Base-by-base conservation (phyloP, 1,140 invertebrate genomes). In the Agraylea sexmaculata region DNA sequence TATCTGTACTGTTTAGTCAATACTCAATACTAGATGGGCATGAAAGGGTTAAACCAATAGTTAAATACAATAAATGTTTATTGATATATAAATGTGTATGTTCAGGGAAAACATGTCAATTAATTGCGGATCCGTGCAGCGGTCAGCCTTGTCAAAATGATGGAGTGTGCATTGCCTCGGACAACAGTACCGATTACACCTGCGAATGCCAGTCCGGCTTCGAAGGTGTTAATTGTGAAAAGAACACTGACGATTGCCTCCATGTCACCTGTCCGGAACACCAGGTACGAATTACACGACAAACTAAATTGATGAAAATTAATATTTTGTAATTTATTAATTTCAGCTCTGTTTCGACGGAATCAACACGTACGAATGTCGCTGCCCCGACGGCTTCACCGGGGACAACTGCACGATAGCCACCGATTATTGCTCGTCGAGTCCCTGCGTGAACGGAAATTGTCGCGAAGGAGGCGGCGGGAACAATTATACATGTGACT, bases 81-180 rank as follows among this genome's bases (percentile, higher is more conserved):
- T n/a, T n/a, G n/a, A n/a, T n/a, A n/a, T n/a, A n/a, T n/a, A n/a
- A n/a, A n/a, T n/a, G n/a, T n/a, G n/a, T n/a, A n/a, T n/a, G n/a
- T 45, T 12, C 13, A 45, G 43, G 39, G 12, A 49, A 46, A 39
- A 25, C 30, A 16, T 49, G 47, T 29, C 43, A 49, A 21, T 43
- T 35, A 13, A 37, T 36, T 25, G 43, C 42, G 18, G 51, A 50
- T 39, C 31, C 46, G 42, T 52, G 49, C 47, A 72, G 83, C 53
- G 78, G 85, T 33, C 91, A 85, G 55, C 72, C 75, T 1, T 87
- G 87, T 50, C 57, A 68, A 30, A 83, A 86, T 60, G 80, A 76
- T 2, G 83, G 77, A 30, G 69, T 60, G 7, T 87, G 83, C 58
- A 66, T 73, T 10, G 57, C 56, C 10, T 49, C 68, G 1, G 81